phyloP scores from a whole-genome alignment of 2,797 vertebrate genomes.

The Bovichtus variegatus region DNA sequence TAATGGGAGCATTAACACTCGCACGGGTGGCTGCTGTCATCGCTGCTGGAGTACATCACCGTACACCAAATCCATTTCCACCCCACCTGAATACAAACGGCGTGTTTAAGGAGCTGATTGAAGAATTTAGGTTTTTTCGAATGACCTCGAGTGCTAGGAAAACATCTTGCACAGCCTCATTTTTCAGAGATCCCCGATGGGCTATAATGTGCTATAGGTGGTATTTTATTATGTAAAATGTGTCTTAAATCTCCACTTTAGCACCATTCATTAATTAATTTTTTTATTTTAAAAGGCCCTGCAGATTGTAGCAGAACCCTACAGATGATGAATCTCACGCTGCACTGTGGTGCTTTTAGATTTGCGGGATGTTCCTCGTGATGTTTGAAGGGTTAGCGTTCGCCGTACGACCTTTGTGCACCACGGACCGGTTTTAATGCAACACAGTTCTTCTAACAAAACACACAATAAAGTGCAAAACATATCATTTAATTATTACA shows the following conservation, averaged over 20 bases:
- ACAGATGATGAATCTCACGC: too few species aligned
- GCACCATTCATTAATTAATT: constrained; percentile 17
- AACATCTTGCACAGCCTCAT: constrained; percentile 56
- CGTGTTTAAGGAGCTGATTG: constrained; percentile 53
- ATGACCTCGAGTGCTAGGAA: constrained; percentile 51
- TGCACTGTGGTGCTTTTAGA: constrained; percentile 14
- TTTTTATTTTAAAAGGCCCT: constrained; percentile 4
- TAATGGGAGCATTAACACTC: constrained; percentile 67
- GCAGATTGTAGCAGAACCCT: too few species aligned
- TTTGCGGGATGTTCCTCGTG: constrained; percentile 20
- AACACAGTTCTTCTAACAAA: too few species aligned
- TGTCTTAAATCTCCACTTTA: constrained; percentile 47
- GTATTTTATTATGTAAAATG: constrained; percentile 50
- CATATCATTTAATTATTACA: too few species aligned
- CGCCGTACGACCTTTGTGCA: too few species aligned
- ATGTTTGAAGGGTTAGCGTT: constrained; percentile 17
- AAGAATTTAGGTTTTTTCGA: constrained; percentile 58
- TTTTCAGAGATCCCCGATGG: constrained; percentile 47
- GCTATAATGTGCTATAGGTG: constrained; percentile 17
- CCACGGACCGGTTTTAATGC: too few species aligned
- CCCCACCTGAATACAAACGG: constrained; percentile 68
- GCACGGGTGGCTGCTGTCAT: constrained; percentile 52
- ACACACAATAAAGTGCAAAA: too few species aligned
- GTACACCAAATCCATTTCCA: constrained; percentile 45
- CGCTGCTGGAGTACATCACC: constrained; percentile 55